These are phyloP conservation scores for Conistra vaccinii DNA, from an alignment of 2,888 invertebrate genomes.

Conservation along the genomic window DNA sequence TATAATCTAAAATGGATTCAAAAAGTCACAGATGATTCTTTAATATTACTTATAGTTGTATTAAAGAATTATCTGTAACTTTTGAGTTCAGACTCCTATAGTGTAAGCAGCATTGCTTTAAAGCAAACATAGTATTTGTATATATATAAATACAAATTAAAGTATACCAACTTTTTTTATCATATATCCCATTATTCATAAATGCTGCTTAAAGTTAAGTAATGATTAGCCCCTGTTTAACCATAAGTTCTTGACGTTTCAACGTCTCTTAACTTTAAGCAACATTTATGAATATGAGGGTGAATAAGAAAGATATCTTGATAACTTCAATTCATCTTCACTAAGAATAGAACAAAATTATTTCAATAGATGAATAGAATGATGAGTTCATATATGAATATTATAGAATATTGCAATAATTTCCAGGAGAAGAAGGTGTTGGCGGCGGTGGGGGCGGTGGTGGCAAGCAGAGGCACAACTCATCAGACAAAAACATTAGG, in stretches of 20 bases:
- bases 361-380: background rate
- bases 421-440: constrained; percentile 88
- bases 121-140: background rate
- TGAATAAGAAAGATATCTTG: background rate
- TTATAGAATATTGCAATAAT: constrained; percentile 20
- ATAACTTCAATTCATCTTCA: background rate
- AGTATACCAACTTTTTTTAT: background rate
- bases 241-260: no score
- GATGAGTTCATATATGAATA: background rate
- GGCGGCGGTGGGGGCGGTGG: constrained; percentile 91
- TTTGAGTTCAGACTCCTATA: background rate
- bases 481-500: constrained; percentile 96
- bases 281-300: no score
- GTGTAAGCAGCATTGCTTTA: background rate
- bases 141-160: no score
- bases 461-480: constrained; percentile 88
- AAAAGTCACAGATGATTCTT: constrained; percentile 2
- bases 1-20: background rate
- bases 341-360: background rate
- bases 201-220: no score
- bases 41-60: background rate
- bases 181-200: no score
- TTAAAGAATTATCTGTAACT: no score
- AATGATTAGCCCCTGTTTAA: no score
- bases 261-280: no score